A percentile compares a stretch with the other conserved stretches of the same genome.
Evolutionary conservation across 2,113 vertebrate species (phyloP).

Genomic region (Recurvirostra avosetta): DNA sequence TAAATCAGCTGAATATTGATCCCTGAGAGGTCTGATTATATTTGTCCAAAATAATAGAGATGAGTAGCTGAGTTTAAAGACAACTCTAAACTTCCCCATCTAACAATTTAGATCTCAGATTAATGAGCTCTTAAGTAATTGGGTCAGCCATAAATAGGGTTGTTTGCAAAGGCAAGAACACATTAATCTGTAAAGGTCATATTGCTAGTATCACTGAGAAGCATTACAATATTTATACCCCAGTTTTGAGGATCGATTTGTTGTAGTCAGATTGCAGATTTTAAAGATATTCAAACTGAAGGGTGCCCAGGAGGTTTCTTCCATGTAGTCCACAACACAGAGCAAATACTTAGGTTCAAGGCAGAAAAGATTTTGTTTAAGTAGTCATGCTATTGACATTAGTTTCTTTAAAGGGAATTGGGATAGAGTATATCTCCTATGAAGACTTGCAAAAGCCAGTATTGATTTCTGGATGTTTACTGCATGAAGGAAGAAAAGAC

Average conservation of each 20-base stretch:
- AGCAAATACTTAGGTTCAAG: neutral
- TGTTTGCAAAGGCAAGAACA: slow-evolving; percentile 4
- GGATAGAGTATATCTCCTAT: neutral
- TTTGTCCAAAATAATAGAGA: slow-evolving; percentile 37
- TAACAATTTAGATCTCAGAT: neutral
- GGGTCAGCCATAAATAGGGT: slow-evolving; percentile 20
- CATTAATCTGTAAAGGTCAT: slow-evolving; percentile 5
- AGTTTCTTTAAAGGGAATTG: neutral
- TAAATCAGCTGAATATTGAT: neutral
- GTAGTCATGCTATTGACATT: neutral
- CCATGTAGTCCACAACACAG: neutral
- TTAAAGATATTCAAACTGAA: neutral
- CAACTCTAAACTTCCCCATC: neutral
- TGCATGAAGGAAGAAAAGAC: neutral
- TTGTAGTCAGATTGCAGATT: neutral
- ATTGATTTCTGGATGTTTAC: slow-evolving; percentile 7
- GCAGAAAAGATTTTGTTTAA: neutral
- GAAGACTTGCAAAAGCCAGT: neutral
- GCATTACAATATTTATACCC: neutral
- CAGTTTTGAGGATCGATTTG: neutral
- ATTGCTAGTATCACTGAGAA: neutral
- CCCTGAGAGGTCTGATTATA: neutral
- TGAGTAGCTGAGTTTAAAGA: slow-evolving; percentile 2
- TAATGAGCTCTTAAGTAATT: slow-evolving; percentile 38
- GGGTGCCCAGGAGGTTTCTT: neutral